Percentiles rank a stretch among this genome's conserved stretches.
These are phyloP conservation scores for Taenaris catops DNA, from an alignment of 2,888 invertebrate species.

Conservation along the genomic window DNA sequence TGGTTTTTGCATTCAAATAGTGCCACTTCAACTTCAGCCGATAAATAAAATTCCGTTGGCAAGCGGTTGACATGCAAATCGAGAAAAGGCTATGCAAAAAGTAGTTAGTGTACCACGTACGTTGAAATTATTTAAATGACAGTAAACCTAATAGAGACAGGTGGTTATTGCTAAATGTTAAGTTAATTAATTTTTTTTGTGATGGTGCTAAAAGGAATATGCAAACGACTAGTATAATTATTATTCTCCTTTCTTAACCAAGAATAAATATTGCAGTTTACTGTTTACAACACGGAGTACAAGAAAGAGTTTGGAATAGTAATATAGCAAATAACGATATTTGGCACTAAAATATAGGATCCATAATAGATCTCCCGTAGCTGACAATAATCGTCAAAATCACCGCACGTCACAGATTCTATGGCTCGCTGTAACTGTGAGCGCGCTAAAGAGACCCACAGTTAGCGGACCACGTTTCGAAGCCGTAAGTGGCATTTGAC, in stretches of 20 bases:
- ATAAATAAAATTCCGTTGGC: constrained; percentile 3
- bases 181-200: not conserved
- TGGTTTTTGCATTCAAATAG: constrained; percentile 1
- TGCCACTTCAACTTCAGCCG: not conserved
- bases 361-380: no score
- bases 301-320: no score
- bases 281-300: no score
- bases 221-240: not conserved
- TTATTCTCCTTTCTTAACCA: not conserved
- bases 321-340: no score
- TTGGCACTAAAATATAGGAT: no score
- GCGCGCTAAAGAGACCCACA: no score
- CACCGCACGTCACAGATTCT: no score
- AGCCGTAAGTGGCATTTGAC: no score
- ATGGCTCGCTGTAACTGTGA: no score
- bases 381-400: no score
- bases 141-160: constrained; percentile 1
- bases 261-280: not conserved
- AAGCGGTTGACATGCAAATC: constrained; percentile 7
- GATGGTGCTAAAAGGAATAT: no score
- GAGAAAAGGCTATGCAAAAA: constrained; percentile 1
- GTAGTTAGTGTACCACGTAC: not conserved
- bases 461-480: no score
- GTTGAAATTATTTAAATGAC: constrained; percentile 6
- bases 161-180: constrained; percentile 2